phyloP scores from a whole-genome alignment of 2,113 vertebrate species.

The Pterocles orientalis region DNA sequence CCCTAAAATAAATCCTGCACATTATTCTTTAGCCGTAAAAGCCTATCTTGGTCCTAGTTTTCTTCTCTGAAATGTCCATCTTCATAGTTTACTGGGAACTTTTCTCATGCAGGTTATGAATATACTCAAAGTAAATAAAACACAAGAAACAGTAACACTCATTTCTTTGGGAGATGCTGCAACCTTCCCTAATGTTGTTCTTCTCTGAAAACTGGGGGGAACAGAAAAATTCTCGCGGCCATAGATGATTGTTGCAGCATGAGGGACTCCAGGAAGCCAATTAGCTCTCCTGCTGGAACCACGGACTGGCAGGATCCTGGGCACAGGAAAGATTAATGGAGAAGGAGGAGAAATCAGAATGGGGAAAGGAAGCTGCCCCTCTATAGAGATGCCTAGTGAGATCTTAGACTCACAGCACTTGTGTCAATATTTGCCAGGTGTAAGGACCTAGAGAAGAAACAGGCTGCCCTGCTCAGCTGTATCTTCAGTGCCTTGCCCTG shows the following conservation, averaged over 20 bases:
- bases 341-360: not conserved
- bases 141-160: not conserved
- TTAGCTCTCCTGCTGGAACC: not conserved
- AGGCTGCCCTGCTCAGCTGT: rapidly evolving
- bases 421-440: not conserved
- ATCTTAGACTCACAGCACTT: not conserved
- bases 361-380: not conserved
- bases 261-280: not conserved
- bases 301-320: not conserved
- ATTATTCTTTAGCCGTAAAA: conserved; percentile 24
- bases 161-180: not conserved
- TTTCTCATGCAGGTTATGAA: not conserved
- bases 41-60: not conserved
- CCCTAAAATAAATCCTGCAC: conserved; percentile 22
- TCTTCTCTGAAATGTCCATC: not conserved
- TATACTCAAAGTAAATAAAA: not conserved
- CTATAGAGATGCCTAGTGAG: not conserved
- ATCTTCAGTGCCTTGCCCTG: not conserved
- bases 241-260: not conserved
- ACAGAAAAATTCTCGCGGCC: not conserved
- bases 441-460: not conserved
- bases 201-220: not conserved
- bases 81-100: not conserved
- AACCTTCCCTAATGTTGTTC: not conserved
- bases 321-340: not conserved